A percentile compares a stretch with the other conserved stretches of the same genome.
phyloP scores from a whole-genome alignment of 2,888 invertebrate species.

The Orthosia incerta region DNA sequence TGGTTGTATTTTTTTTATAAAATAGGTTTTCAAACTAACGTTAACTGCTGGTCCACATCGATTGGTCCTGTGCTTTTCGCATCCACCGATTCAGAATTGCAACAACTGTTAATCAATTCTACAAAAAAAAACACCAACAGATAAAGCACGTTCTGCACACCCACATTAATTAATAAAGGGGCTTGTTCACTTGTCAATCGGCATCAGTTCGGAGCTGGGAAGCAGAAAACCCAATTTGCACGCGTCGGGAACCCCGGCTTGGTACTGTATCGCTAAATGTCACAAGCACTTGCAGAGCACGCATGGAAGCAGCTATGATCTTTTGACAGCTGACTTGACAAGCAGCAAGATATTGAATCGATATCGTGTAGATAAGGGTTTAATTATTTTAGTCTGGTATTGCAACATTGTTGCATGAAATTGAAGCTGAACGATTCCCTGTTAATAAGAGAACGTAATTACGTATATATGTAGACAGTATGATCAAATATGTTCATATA shows the following conservation, averaged over 20 bases:
- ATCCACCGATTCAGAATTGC: too few relatives aligned
- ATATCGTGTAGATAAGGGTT: constrained; percentile 33
- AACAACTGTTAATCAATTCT: constrained; percentile 15
- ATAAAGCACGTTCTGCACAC: constrained; percentile 55
- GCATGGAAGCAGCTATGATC: constrained; percentile 61
- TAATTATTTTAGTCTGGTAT: constrained; percentile 11
- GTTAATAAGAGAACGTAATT: too few relatives aligned
- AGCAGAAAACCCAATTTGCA: constrained; percentile 85
- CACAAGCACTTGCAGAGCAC: constrained; percentile 78
- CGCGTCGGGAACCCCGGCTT: constrained; percentile 76
- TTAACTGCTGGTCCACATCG: too few relatives aligned
- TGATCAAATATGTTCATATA: too few relatives aligned
- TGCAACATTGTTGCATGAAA: neutral
- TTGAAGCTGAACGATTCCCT: neutral
- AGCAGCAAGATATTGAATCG: constrained; percentile 29
- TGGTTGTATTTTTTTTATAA: too few relatives aligned
- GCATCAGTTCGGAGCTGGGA: constrained; percentile 76
- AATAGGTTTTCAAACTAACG: too few relatives aligned
- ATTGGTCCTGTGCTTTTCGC: too few relatives aligned
- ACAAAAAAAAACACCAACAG: constrained; percentile 22
- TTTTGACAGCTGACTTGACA: constrained; percentile 68
- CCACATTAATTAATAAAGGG: constrained; percentile 66
- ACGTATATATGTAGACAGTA: too few relatives aligned
- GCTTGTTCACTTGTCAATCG: constrained; percentile 79
- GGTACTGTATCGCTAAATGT: constrained; percentile 79